A percentile compares a stretch with the other conserved stretches of the same genome.
These are phyloP conservation scores for Bos taurus DNA, from an alignment of 2,113 vertebrate genomes.

Conservation along the genomic window DNA sequence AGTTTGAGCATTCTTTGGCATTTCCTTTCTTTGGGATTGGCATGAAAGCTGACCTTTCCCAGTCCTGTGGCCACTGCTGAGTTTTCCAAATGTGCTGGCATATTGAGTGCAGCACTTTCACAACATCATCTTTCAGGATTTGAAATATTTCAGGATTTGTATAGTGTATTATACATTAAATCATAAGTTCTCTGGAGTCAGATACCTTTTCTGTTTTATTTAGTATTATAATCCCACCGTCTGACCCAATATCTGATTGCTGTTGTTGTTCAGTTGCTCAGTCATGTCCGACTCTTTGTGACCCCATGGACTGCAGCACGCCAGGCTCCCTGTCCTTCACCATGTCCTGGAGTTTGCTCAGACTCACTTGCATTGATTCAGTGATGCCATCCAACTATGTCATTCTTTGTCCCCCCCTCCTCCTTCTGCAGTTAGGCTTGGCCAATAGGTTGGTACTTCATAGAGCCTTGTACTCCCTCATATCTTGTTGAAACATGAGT, in stretches of 20 bases:
- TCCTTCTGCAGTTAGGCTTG: not conserved
- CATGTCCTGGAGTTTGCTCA: not conserved
- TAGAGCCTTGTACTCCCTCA: not conserved
- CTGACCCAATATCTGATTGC: not conserved
- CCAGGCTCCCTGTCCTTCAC: not conserved
- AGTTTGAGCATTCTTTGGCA: not conserved
- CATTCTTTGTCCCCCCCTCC: not conserved
- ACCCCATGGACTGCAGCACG: not conserved
- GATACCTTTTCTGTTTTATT: not conserved
- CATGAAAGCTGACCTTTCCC: not conserved
- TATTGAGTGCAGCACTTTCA: not conserved
- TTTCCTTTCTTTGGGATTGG: not conserved
- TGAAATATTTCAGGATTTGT: not conserved
- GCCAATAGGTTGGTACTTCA: constrained; percentile 43
- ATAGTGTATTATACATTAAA: not conserved
- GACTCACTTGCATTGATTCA: not conserved
- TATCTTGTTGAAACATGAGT: constrained; percentile 38
- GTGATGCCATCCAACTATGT: not conserved
- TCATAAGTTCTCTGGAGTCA: not conserved
- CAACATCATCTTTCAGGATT: not conserved
- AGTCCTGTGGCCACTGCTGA: not conserved
- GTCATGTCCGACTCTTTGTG: not conserved
- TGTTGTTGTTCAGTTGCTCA: not conserved
- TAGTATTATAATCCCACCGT: not conserved
- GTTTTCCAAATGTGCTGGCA: not conserved